These are phyloP conservation scores for Eupithecia subfuscata DNA, from an alignment of 2,888 invertebrate species.

Conservation along the genomic window DNA sequence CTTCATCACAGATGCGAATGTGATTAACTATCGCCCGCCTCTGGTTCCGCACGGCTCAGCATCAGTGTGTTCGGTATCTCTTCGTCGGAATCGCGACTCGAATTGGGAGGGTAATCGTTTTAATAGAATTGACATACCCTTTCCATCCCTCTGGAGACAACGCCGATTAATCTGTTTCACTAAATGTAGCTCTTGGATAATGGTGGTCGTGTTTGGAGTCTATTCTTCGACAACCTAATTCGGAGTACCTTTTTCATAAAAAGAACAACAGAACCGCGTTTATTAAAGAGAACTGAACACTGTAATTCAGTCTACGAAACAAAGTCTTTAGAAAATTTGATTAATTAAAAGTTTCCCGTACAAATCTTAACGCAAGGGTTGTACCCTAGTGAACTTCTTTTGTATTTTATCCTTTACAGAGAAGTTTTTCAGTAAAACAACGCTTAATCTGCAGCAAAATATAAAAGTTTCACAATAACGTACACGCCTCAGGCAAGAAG, in stretches of 20 bases:
- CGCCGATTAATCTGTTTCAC: conserved; percentile 30
- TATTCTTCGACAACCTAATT: background rate
- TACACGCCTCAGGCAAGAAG: conserved; percentile 76
- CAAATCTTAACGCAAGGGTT: conserved; percentile 78
- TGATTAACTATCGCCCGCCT: conserved; percentile 74
- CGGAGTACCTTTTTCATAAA: background rate
- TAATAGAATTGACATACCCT: conserved; percentile 54
- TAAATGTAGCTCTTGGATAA: conserved; percentile 16
- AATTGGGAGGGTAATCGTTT: conserved; percentile 59
- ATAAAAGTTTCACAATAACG: conserved; percentile 82
- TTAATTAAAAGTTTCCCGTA: conserved; percentile 81
- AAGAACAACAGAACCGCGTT: conserved; percentile 13
- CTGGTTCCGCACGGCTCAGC: conserved; percentile 60
- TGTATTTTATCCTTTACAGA: conserved; percentile 78
- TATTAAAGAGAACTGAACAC: conserved; percentile 20
- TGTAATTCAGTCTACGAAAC: conserved; percentile 37
- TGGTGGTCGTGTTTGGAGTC: background rate
- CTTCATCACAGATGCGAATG: conserved; percentile 80
- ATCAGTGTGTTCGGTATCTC: conserved; percentile 48
- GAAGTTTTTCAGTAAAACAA: conserved; percentile 81
- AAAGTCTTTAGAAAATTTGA: conserved; percentile 70
- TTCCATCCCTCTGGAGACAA: conserved; percentile 34
- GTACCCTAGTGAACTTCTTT: conserved; percentile 75
- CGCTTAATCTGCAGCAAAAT: conserved; percentile 79
- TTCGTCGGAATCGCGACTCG: conserved; percentile 58